Base-by-base conservation (phyloP, 2,113 vertebrate genomes). In the Illadopsis cleaveri region DNA sequence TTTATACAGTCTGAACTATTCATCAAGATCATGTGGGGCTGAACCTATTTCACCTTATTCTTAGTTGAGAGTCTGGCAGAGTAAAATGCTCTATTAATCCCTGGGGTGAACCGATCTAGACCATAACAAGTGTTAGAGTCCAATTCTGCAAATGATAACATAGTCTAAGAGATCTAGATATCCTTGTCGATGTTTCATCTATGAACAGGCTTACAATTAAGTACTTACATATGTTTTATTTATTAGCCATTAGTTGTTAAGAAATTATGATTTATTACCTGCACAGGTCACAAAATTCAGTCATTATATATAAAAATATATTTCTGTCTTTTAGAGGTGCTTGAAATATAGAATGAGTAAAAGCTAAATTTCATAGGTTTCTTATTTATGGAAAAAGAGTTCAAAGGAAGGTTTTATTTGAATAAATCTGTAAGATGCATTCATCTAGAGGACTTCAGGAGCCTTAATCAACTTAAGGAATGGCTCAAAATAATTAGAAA, bases 1-100 rank as follows among this genome's bases (percentile, higher is more conserved):
- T 90, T 94, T 66, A 83, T 70, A 70, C 27, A 73, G 30, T 30
- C 54, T 81, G 71, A 80, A 83, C 50, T 77, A 71, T 68, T 92
- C 82, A 82, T 87, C 61, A 88, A 82, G 62, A 82, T 75, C 57
- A 69, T 57, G n/a, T 40, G 40, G 61, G 71, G 71, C 54, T 2
- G 3, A 94, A 86, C 9, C 16, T 77, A 69, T 85, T 85, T 53
- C 53, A 82, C 42, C 11, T 69, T 80, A 69, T 47, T 40, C 44
- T 75, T 76, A 86, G 75, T 11, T 80, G 66, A 88, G 30, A 53
- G 33, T 80, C 85, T 90, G 50, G 28, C 33, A 80, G 31, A 82
- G n/a, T 35, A 57, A 80, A 25, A 45, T 42, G 54, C 40, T 75
- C 57, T 50, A 6, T 54, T 89, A 77, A 91, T 66, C 24, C 45